Evolutionary conservation across 2,888 invertebrate genomes (phyloP), one percentile per base, ranked within the genome.

Genomic region (Lutraria lutraria): DNA sequence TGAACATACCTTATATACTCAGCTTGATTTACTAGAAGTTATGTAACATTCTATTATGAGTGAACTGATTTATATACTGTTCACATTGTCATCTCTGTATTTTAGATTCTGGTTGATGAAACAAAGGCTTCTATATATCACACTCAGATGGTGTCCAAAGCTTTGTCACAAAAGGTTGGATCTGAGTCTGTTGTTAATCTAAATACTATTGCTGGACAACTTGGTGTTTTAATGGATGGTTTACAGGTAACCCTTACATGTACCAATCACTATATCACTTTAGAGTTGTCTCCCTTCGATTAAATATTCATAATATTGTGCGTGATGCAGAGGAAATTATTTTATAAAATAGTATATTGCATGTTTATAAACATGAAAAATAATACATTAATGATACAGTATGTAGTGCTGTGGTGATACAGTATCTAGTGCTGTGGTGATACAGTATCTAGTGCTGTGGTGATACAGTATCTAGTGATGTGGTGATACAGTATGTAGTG

Each of bases 91-190:
- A 43, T 43, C 1, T 76, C 31, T 84, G 29, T 81, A 25, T 88
- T 92, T 8, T 89, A 96, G 95, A 92, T 96, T 52, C 86, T 96
- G 88, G 93, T 94, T 72, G 96, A 96, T 89, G 95, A 95, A 90
- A 94, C 95, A 2, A 94, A 94, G 90, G 91, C 91, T 60, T 92
- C 94, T 12, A 83, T 94, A 34, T 93, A 92, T 88, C 93, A 94
- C 82, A 89, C 94, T 15, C 94, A 95, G 89, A 93, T 90, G 83
- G 92, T 95, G 72, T 92, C 89, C 13, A 94, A 93, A 85, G 88
- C 88, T 8, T 63, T 91, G 56, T 84, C 88, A 79, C 88, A 88
- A 15, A 88, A 90, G 80, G 54, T 76, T 19, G 83, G 83, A 1
- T 81, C 86, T 25, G 93, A 93, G 13, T 84, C 86, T 60, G 72